Conservation (phyloP, 2,888 invertebrate species). For the Agrochola macilenta region DNA sequence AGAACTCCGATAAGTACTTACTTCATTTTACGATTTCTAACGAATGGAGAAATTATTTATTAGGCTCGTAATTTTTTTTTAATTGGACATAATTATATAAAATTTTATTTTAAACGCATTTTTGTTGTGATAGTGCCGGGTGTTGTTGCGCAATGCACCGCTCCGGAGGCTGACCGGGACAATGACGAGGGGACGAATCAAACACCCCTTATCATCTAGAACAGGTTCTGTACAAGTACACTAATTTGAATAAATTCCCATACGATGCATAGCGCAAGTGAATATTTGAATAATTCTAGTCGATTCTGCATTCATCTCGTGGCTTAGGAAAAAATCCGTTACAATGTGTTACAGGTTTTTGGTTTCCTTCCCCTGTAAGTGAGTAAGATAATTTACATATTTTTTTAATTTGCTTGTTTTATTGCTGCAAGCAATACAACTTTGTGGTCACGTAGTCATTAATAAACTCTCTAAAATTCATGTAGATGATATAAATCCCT, state of each 20-base stretch:
- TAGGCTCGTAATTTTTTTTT: not conserved
- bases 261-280: slow-evolving; percentile 67
- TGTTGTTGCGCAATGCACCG: slow-evolving; percentile 57
- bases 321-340: slow-evolving; percentile 66
- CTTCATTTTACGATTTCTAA: slow-evolving; percentile 20
- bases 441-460: not conserved
- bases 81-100: not conserved
- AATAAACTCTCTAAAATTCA: not conserved
- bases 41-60: slow-evolving; percentile 17
- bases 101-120: slow-evolving; percentile 2
- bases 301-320: slow-evolving; percentile 65
- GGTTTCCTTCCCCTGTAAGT: slow-evolving; percentile 57
- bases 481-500: slow-evolving; percentile 1
- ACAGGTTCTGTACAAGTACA: slow-evolving; percentile 85
- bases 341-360: slow-evolving; percentile 63
- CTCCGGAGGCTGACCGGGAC: slow-evolving; percentile 66
- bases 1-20: slow-evolving; percentile 48
- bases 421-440: not conserved
- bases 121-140: slow-evolving; percentile 45
- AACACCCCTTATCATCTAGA: slow-evolving; percentile 72
- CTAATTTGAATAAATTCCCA: slow-evolving; percentile 86
- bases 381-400: slow-evolving; percentile 62
- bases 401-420: too few species aligned
- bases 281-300: slow-evolving; percentile 64
- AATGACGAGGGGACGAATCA: slow-evolving; percentile 64